Evolutionary conservation across 2,113 vertebrate genomes (phyloP), one percentile per base, ranked within the genome.

Genomic region (Microcebus tavaratra): DNA sequence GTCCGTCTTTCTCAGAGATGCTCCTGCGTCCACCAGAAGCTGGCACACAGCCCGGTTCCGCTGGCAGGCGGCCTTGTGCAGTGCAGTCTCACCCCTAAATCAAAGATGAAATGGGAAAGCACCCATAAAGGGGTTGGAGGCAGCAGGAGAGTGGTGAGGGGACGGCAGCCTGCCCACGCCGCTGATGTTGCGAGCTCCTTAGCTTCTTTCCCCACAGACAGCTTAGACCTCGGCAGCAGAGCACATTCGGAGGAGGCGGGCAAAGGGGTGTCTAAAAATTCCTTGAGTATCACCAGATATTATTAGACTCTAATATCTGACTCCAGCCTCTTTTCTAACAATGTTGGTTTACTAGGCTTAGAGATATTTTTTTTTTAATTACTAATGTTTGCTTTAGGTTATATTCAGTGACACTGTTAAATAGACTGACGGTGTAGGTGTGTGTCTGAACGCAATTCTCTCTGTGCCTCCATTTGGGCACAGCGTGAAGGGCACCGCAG

Each of bases 11-110:
- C 98, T 98, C 73, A 99, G 98, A 14, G 99, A 99, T 17, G 99
- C 99, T 67, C 99, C 99, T 0, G 99, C 99, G 20, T 99, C 99
- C 83, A 99, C 99, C 96, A 99, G 98, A 95, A 99, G 97, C 88
- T 99, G 99, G 98, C 99, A 99, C 92, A 99, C 97, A 0, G 98
- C 97, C 0, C 99, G 99, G 94, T 99, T 99, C 97, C 99, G 98
- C 97, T 99, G 99, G 92, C 98, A 99, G 93, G 99, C 99, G 7
- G 99, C 99, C 99, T 99, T 99, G 97, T 99, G 99, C 96, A 99
- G 96, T 2, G 99, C 99, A 0, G 99, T 99, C 97, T 99, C 99
- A 39, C 99, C 99, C 98, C 99, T 99, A 96, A 95, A 98, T 96
- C 98, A 98, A 72, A 98, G 98, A 98, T 4, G 88, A 86, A 91